A percentile compares a stretch with the other conserved stretches of the same genome.
Conservation (phyloP, 2,888 invertebrate species). For the Agonopterix subpropinquella region DNA sequence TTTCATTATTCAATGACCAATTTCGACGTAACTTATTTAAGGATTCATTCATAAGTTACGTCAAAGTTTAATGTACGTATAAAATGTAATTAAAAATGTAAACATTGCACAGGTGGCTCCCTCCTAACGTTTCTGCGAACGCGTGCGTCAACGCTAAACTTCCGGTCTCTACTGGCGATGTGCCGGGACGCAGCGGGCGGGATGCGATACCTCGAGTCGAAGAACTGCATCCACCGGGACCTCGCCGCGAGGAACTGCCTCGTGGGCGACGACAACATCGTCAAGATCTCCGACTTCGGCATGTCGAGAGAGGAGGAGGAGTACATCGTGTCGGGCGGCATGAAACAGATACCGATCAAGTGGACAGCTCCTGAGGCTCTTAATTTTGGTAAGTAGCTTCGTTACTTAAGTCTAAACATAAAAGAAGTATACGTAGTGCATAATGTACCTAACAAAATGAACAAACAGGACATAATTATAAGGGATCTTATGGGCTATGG, state of each 20-base stretch:
- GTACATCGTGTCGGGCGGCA: constrained; percentile 97
- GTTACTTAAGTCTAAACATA: neutral
- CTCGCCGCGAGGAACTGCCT: constrained; percentile 96
- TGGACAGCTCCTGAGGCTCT: constrained; percentile 99
- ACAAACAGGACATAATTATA: too few relatives aligned
- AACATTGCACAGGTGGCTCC: constrained; percentile 83
- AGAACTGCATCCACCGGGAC: constrained; percentile 97
- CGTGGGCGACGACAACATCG: constrained; percentile 88
- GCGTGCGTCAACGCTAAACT: constrained; percentile 79
- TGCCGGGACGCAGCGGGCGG: constrained; percentile 94
- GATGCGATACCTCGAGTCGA: constrained; percentile 96
- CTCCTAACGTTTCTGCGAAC: constrained; percentile 91
- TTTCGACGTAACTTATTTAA: too few relatives aligned
- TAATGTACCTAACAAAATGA: neutral
- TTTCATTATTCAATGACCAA: too few relatives aligned
- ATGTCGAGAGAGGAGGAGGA: constrained; percentile 98
- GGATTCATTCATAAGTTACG: too few relatives aligned
- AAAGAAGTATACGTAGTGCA: too few relatives aligned
- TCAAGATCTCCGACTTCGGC: constrained; percentile 98
- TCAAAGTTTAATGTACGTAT: too few relatives aligned
- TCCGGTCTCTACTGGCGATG: constrained; percentile 87
- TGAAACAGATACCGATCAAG: constrained; percentile 99
- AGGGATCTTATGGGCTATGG: too few relatives aligned
- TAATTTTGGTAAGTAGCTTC: constrained; percentile 83
- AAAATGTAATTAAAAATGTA: too few relatives aligned